phyloP scores from a whole-genome alignment of 2,797 vertebrate species.

The Neosilurus hyrtlii region DNA sequence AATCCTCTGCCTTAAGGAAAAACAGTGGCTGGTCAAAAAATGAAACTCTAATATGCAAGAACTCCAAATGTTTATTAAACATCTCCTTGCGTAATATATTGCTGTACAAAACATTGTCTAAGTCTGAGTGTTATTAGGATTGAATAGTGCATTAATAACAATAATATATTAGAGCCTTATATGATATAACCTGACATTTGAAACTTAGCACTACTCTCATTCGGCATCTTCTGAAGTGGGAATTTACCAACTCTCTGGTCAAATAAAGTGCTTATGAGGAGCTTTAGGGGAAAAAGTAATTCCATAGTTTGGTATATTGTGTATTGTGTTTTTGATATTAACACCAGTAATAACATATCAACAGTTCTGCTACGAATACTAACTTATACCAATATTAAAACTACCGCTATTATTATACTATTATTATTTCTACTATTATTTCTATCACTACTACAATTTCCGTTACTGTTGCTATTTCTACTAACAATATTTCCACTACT shows the following conservation, averaged over 20 bases:
- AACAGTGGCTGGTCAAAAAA: neutral
- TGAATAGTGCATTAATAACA: neutral
- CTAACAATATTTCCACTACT: too few relatives aligned
- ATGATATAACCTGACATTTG: neutral
- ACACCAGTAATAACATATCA: neutral
- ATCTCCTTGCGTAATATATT: neutral
- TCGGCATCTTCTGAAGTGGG: neutral
- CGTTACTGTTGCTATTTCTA: too few relatives aligned
- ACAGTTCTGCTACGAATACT: neutral
- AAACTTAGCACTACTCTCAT: neutral
- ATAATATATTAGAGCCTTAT: neutral
- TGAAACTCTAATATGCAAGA: neutral
- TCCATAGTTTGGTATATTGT: neutral
- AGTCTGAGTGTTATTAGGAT: neutral
- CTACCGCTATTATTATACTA: too few relatives aligned
- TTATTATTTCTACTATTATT: too few relatives aligned
- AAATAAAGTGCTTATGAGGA: neutral
- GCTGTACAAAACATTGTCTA: neutral
- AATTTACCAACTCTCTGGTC: neutral
- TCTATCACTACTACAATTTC: too few relatives aligned
- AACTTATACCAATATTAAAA: too few relatives aligned
- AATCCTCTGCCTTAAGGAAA: neutral
- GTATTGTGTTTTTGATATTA: neutral
- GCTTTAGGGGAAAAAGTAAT: neutral
- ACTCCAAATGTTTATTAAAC: neutral